Percentiles rank a stretch among this genome's conserved stretches.
phyloP scores from a whole-genome alignment of 2,888 invertebrate species.

The Aphidoletes aphidimyza region DNA sequence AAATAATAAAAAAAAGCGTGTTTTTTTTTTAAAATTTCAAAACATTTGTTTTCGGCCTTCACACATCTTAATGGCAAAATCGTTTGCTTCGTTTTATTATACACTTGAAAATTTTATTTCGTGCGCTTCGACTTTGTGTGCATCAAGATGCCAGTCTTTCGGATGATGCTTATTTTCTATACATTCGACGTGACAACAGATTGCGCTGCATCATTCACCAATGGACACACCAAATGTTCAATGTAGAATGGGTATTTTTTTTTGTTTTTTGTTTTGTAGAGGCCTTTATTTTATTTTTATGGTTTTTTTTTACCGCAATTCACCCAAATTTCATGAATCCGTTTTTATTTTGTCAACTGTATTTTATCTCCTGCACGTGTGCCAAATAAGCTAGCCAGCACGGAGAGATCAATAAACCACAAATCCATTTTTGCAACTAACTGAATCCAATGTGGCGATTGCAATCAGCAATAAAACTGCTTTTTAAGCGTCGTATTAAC shows the following conservation, averaged over 20 bases:
- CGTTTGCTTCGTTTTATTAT: not conserved
- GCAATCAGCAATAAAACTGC: conserved; percentile 7
- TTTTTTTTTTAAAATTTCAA: not conserved
- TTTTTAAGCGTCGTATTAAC: conserved; percentile 4
- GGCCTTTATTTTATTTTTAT: no score
- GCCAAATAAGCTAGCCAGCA: not conserved
- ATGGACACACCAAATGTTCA: no score
- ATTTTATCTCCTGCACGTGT: not conserved
- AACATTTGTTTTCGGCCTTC: no score
- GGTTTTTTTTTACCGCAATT: conserved; percentile 18
- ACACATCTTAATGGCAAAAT: not conserved
- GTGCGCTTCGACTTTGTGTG: not conserved
- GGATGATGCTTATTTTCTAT: no score
- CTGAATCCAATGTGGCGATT: conserved; percentile 29
- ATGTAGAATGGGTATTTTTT: not conserved
- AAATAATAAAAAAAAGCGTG: not conserved
- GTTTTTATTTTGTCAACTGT: not conserved
- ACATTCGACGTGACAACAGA: not conserved
- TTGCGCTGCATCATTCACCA: no score
- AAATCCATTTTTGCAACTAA: conserved; percentile 21
- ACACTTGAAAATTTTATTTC: not conserved
- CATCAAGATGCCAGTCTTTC: no score
- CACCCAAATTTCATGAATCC: not conserved
- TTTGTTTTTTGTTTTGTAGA: not conserved
- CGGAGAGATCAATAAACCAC: conserved; percentile 7